Conservation (phyloP, 2,888 invertebrate genomes). For the Neria commutata region DNA sequence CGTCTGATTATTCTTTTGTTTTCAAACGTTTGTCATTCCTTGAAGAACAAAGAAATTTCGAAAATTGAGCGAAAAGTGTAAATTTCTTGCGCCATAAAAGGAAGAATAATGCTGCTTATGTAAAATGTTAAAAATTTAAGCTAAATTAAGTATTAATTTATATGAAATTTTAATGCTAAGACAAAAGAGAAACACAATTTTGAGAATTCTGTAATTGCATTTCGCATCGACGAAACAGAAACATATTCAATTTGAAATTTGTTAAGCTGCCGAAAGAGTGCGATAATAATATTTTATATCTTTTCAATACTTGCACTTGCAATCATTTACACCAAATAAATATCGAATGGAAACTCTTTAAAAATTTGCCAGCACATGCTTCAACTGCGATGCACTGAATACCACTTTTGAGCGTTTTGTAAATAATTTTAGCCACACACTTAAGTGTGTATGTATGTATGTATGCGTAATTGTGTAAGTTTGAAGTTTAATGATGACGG, state of each 20-base stretch:
- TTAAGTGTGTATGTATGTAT: neutral
- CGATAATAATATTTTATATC: too few relatives aligned
- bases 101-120: slow-evolving; percentile 35
- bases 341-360: too few relatives aligned
- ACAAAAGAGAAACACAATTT: too few relatives aligned
- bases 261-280: neutral
- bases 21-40: slow-evolving; percentile 19
- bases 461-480: neutral
- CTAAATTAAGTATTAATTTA: neutral
- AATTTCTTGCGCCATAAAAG: neutral
- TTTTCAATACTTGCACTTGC: too few relatives aligned
- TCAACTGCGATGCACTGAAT: too few relatives aligned
- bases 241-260: neutral
- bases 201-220: neutral
- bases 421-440: neutral
- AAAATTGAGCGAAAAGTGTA: neutral
- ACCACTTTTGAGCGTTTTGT: neutral
- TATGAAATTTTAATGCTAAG: too few relatives aligned
- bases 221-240: too few relatives aligned
- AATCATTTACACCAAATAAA: too few relatives aligned
- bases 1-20: slow-evolving; percentile 22
- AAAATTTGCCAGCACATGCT: too few relatives aligned
- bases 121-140: slow-evolving; percentile 37
- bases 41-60: neutral
- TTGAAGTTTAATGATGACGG: neutral